Base-by-base conservation (phyloP, 2,797 vertebrate species). In the Typhlichthys eigenmanni region DNA sequence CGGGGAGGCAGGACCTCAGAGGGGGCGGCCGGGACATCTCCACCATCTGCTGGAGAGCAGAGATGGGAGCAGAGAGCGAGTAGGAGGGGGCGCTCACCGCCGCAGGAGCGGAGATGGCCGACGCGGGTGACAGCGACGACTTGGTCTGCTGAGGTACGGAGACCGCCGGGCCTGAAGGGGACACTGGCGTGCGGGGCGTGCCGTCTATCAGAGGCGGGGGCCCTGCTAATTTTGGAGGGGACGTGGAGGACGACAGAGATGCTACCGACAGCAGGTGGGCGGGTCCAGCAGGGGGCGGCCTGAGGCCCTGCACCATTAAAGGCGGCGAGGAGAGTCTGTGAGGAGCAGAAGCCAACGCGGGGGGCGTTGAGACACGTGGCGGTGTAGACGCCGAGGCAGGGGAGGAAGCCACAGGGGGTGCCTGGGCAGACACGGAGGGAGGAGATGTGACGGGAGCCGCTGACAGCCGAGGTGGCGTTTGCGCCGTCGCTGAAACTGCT, bases 281-380 rank as follows among this genome's bases (percentile, higher is more conserved):
- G 52, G 73, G 72, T 34, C 67, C 79, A 47, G 55, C 52, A 57
- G 76, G 16, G 43, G 69, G 45, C 67, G 76, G 66, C 76, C 79
- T 87, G 62, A 74, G 63, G 62, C 84, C 71, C 52, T 88, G 84
- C 54, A 80, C 76, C 74, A 75, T 67, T 29, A 53, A 65, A 38
- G 82, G 73, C 43, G 88, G 71, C 1, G 85, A 82, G 38, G 85
- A 82, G 55, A 83, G 79, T 61, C 76, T 81, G 13, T 81, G 84
- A 63, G 86, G 63, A 67, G 68, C 47, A 34, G 80, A 75, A 46
- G 79, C 47, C 24, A 63, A 59, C 46, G 5, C 69, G 38, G 81
- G 71, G 71, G 84, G 62, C 16, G 75, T 38, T 66, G 82, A 69
- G n/a, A 82, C 75, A 19, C 82, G 81, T 24, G 80, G 62, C 13